phyloP scores from a whole-genome alignment of 64 coral and sea anemone genomes.

The Porites australiensis region DNA sequence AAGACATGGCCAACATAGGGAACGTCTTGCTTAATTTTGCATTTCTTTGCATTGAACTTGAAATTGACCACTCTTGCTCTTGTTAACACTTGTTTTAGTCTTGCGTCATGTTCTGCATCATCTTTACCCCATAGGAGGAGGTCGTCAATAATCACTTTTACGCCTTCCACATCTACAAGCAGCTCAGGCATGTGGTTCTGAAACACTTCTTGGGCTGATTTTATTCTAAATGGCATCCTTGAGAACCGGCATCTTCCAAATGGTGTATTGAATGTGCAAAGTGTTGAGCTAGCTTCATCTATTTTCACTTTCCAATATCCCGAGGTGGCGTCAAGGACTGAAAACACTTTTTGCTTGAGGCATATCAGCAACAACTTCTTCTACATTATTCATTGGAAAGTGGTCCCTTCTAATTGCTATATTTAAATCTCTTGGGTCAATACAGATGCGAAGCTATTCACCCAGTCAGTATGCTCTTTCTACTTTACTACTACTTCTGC shows the following conservation, averaged over 20 bases:
- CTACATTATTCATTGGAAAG: constrained; percentile 36
- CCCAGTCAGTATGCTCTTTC: constrained; percentile 31
- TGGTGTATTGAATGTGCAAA: constrained; percentile 44
- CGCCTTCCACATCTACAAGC: constrained; percentile 14
- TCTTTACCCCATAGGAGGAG: constrained; percentile 34
- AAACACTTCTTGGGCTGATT: constrained; percentile 69
- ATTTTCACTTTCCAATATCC: constrained; percentile 49
- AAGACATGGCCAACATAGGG: constrained; percentile 66
- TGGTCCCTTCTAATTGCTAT: constrained; percentile 26
- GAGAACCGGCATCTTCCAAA: constrained; percentile 58
- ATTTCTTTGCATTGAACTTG: constrained; percentile 54
- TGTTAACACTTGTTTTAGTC: constrained; percentile 6
- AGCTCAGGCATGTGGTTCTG: constrained; percentile 57
- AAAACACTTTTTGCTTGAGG: constrained; percentile 52
- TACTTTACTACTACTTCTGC: constrained; percentile 12
- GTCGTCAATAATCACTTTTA: constrained; percentile 47
- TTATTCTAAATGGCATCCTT: constrained; percentile 47
- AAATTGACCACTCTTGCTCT: constrained; percentile 54
- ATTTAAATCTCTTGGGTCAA: constrained; percentile 41
- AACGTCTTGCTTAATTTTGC: constrained; percentile 47
- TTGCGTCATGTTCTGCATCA: constrained; percentile 42
- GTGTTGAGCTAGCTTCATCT: constrained; percentile 58
- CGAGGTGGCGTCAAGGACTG: constrained; percentile 32
- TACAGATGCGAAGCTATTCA: constrained; percentile 38
- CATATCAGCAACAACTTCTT: constrained; percentile 36